Evolutionary conservation across 2,113 vertebrate species (phyloP).

Genomic region (Semnopithecus entellus): DNA sequence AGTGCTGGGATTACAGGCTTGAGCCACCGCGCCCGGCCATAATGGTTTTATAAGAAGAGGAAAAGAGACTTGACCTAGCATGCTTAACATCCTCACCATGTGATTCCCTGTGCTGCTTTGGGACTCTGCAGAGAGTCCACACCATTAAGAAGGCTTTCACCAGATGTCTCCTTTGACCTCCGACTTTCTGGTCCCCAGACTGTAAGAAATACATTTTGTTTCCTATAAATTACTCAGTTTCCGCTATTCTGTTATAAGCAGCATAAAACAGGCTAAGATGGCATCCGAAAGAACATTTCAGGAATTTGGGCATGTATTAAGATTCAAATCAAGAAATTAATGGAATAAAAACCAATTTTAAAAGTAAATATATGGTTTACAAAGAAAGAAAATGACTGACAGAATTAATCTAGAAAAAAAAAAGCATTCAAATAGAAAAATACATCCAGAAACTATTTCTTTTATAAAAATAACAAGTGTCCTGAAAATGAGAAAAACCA

Average conservation of each 20-base stretch:
- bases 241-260: background rate
- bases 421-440: background rate
- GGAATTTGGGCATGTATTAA: background rate
- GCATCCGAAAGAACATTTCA: background rate
- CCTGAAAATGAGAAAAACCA: background rate
- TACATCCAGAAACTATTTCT: background rate
- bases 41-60: background rate
- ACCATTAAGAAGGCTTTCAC: background rate
- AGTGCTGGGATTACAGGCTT: no score
- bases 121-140: background rate
- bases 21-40: no score
- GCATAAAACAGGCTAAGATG: background rate
- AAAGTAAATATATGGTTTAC: background rate
- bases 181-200: background rate
- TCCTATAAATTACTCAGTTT: background rate
- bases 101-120: background rate
- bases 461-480: background rate
- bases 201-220: background rate
- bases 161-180: background rate
- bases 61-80: background rate
- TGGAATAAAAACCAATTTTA: background rate
- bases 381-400: background rate
- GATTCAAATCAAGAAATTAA: background rate
- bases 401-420: background rate
- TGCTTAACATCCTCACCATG: background rate